phyloP scores from a whole-genome alignment of 35 echinoderm and acorn worm genomes.

The Ophiothrix spiculata region DNA sequence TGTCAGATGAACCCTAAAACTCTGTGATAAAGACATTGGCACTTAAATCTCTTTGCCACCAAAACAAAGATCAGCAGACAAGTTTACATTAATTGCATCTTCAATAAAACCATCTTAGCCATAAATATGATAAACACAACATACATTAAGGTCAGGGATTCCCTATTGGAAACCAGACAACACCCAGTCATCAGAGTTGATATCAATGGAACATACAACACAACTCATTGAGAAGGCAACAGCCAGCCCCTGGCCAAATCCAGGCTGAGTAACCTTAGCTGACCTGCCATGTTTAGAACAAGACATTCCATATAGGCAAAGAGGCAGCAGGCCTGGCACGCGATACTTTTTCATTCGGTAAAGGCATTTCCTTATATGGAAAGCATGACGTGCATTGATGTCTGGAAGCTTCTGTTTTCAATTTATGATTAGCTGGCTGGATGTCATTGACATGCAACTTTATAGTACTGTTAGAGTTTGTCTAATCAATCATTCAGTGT shows the following conservation, averaged over 20 bases:
- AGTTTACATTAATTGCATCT: too few relatives aligned
- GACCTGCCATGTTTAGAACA: constrained; percentile 39
- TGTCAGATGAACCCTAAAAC: too few relatives aligned
- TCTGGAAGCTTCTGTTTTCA: constrained; percentile 6
- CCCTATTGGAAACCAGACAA: background rate
- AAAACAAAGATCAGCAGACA: too few relatives aligned
- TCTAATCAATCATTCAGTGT: background rate
- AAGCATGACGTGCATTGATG: background rate
- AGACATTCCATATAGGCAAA: constrained; percentile 40
- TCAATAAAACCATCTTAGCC: too few relatives aligned
- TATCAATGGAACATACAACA: background rate
- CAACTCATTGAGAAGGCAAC: constrained; percentile 19
- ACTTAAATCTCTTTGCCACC: too few relatives aligned
- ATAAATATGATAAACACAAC: too few relatives aligned
- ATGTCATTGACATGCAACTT: background rate
- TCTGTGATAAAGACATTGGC: too few relatives aligned
- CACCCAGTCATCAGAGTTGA: background rate
- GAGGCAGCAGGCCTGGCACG: constrained; percentile 20
- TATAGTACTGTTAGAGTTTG: background rate
- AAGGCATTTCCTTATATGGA: constrained; percentile 48
- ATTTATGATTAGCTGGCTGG: constrained; percentile 3
- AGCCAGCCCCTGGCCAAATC: constrained; percentile 21
- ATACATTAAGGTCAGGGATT: background rate
- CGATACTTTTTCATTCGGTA: constrained; percentile 29
- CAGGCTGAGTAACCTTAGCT: constrained; percentile 10